phyloP scores from a whole-genome alignment of 2,888 invertebrate genomes.

The Polyommatus iphigenia region DNA sequence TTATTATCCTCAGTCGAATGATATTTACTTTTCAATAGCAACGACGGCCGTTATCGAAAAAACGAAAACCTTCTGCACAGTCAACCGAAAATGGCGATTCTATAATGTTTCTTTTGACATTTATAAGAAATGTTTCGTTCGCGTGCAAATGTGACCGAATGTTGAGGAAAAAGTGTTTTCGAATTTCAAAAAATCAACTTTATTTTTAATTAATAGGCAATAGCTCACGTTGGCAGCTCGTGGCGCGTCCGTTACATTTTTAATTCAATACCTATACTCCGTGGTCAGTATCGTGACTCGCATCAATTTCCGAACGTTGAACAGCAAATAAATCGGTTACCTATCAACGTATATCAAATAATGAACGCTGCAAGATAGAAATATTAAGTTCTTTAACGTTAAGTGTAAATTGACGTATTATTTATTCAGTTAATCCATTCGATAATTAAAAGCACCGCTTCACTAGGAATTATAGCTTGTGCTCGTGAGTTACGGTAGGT shows the following conservation, averaged over 20 bases:
- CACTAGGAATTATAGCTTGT: slow-evolving; percentile 62
- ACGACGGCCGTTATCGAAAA: background rate
- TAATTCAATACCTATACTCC: slow-evolving; percentile 43
- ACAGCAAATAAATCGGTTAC: slow-evolving; percentile 58
- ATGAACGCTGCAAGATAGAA: slow-evolving; percentile 45
- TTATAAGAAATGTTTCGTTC: slow-evolving; percentile 41
- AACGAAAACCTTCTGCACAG: slow-evolving; percentile 34
- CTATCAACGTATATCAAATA: slow-evolving; percentile 58
- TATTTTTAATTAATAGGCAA: slow-evolving; percentile 40
- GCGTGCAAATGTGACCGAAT: slow-evolving; percentile 40
- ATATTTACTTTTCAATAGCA: background rate
- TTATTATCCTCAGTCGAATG: background rate
- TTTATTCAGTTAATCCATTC: slow-evolving; percentile 64
- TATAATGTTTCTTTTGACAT: slow-evolving; percentile 40
- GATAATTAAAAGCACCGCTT: slow-evolving; percentile 68
- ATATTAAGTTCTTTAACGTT: slow-evolving; percentile 49
- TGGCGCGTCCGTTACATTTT: slow-evolving; percentile 42
- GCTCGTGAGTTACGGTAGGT: slow-evolving; percentile 56
- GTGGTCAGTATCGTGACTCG: slow-evolving; percentile 48
- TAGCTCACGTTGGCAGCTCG: slow-evolving; percentile 36
- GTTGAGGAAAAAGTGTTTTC: slow-evolving; percentile 39
- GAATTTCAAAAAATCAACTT: slow-evolving; percentile 41
- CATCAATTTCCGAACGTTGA: slow-evolving; percentile 48
- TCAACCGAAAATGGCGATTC: slow-evolving; percentile 35
- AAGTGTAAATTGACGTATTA: slow-evolving; percentile 56